phyloP scores from a whole-genome alignment of 2,113 vertebrate species.

The Serilophus lunatus region DNA sequence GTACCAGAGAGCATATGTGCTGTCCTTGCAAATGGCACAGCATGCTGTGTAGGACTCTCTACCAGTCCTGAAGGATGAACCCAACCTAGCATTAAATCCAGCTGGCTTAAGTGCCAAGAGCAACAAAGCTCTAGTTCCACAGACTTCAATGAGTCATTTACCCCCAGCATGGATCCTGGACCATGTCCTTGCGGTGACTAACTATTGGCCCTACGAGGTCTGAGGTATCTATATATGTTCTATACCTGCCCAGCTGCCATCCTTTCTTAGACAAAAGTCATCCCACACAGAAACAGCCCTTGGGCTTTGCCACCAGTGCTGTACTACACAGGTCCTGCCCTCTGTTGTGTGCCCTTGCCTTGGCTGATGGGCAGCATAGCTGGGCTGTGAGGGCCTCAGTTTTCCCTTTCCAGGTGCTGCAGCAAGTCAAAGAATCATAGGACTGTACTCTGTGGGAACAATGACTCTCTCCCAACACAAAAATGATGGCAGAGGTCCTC shows the following conservation, averaged over 20 bases:
- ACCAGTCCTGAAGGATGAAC: background rate
- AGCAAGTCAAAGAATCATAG: background rate
- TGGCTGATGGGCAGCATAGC: background rate
- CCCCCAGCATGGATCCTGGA: background rate
- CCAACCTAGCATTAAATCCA: background rate
- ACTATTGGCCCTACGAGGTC: background rate
- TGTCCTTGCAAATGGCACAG: background rate
- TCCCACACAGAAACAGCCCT: background rate
- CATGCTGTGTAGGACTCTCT: background rate
- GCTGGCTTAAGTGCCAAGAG: background rate
- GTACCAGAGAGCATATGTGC: background rate
- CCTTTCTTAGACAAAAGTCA: background rate
- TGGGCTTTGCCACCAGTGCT: background rate
- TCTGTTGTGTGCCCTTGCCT: background rate
- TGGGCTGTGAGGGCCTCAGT: background rate
- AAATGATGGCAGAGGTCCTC: background rate
- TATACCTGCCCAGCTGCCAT: background rate
- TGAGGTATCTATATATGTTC: background rate
- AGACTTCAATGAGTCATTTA: slow-evolving; percentile 25
- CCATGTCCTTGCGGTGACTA: background rate
- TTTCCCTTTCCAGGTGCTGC: background rate
- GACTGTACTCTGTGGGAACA: background rate
- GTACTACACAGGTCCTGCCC: background rate
- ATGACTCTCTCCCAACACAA: background rate
- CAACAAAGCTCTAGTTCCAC: background rate